phyloP scores from a whole-genome alignment of 2,797 vertebrate genomes.

The Acridotheres tristis region DNA sequence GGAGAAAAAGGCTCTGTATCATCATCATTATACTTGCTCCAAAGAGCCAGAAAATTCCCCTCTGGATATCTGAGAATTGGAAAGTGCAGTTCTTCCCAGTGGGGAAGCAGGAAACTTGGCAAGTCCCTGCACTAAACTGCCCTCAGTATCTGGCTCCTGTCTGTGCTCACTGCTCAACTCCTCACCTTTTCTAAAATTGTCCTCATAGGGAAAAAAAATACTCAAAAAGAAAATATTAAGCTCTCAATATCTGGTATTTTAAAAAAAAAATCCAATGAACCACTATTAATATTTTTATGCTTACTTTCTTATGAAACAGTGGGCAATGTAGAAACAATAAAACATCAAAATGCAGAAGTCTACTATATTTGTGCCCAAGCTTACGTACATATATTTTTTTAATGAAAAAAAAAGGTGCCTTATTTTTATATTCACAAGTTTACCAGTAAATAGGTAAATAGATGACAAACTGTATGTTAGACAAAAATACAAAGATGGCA shows the following conservation, averaged over 20 bases:
- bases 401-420: background rate
- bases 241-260: background rate
- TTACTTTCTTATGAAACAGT: background rate
- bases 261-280: background rate
- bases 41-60: conserved; percentile 12
- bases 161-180: background rate
- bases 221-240: background rate
- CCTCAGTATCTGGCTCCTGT: background rate
- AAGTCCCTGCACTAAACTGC: background rate
- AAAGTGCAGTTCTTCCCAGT: conserved; percentile 1
- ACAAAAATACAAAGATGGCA: background rate
- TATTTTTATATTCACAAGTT: background rate
- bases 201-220: background rate
- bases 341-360: background rate
- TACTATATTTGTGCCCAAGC: background rate
- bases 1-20: background rate
- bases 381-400: background rate
- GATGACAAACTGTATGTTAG: fast-evolving
- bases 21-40: background rate
- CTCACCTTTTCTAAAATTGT: background rate
- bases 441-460: background rate
- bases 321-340: background rate
- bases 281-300: background rate
- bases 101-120: conserved; percentile 11
- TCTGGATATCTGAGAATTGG: background rate